Percentiles rank a stretch among this genome's conserved stretches.
Evolutionary conservation across 2,888 invertebrate genomes (phyloP).

Genomic region (Netelia inedita): DNA sequence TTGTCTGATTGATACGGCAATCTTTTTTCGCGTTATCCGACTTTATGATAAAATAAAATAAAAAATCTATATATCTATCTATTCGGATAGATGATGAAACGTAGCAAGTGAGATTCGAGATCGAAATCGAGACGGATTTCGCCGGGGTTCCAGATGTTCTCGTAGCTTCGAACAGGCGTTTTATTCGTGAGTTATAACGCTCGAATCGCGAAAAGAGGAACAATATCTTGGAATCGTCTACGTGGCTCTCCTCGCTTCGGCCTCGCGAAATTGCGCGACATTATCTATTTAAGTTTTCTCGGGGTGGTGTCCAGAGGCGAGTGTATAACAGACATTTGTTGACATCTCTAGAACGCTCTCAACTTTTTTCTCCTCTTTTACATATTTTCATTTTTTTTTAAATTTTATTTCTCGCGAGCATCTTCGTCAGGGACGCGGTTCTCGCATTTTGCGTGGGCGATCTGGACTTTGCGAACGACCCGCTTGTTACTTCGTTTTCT

Average conservation of each 20-base stretch:
- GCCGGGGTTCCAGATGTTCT: conserved; percentile 36
- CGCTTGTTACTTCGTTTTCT: conserved; percentile 49
- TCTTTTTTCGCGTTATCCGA: conserved; percentile 33
- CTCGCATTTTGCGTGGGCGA: conserved; percentile 61
- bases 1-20: conserved; percentile 33
- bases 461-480: conserved; percentile 53
- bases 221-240: conserved; percentile 41
- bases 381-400: conserved; percentile 59
- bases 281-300: conserved; percentile 72
- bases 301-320: conserved; percentile 40
- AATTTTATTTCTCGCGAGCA: conserved; percentile 45
- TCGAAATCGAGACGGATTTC: conserved; percentile 25
- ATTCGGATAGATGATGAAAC: conserved; percentile 16
- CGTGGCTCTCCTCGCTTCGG: conserved; percentile 3
- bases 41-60: conserved; percentile 1
- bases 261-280: conserved; percentile 72
- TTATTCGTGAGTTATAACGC: conserved; percentile 41
- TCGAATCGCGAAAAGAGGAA: conserved; percentile 43
- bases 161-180: conserved; percentile 1
- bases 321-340: conserved; percentile 70
- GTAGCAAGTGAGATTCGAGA: conserved; percentile 1
- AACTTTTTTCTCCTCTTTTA: conserved; percentile 27
- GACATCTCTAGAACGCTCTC: conserved; percentile 69
- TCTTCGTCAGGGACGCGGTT: conserved; percentile 56
- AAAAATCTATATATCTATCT: background rate